phyloP scores from a whole-genome alignment of 1,140 invertebrate species.

The Lamellibrachia luymesi region DNA sequence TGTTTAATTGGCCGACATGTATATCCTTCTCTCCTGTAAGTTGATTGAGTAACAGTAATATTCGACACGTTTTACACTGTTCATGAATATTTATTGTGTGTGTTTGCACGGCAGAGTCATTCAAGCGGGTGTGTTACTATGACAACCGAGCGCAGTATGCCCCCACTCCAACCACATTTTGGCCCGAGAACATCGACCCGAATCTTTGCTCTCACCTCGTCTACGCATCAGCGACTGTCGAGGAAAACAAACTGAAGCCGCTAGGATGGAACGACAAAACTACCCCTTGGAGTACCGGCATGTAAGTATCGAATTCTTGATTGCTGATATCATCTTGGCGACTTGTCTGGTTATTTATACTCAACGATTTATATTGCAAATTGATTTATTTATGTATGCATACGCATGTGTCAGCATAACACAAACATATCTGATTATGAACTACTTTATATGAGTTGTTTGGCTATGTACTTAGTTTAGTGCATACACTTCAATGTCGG shows the following conservation, averaged over 20 bases:
- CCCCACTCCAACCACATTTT: constrained; percentile 56
- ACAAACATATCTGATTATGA: too few relatives aligned
- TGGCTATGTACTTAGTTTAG: too few relatives aligned
- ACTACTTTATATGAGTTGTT: background rate
- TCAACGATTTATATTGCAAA: background rate
- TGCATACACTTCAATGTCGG: too few relatives aligned
- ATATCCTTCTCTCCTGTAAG: background rate
- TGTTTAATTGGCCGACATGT: background rate
- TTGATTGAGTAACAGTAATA: background rate
- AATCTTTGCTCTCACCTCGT: constrained; percentile 77
- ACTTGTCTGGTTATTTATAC: background rate
- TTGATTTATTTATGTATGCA: background rate
- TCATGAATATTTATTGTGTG: background rate
- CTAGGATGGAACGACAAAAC: constrained; percentile 51
- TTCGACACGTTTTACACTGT: background rate
- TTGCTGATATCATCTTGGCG: background rate
- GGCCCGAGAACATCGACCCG: constrained; percentile 67
- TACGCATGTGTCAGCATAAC: too few relatives aligned
- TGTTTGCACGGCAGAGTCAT: constrained; percentile 9
- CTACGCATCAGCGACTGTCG: constrained; percentile 74
- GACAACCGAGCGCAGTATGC: constrained; percentile 53
- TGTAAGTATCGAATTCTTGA: constrained; percentile 29
- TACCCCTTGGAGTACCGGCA: constrained; percentile 39
- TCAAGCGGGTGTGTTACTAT: constrained; percentile 49
- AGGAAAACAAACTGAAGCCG: constrained; percentile 50